A percentile compares a stretch with the other conserved stretches of the same genome.
Evolutionary conservation across 2,888 invertebrate species (phyloP).

Genomic region (Papilio protenor): DNA sequence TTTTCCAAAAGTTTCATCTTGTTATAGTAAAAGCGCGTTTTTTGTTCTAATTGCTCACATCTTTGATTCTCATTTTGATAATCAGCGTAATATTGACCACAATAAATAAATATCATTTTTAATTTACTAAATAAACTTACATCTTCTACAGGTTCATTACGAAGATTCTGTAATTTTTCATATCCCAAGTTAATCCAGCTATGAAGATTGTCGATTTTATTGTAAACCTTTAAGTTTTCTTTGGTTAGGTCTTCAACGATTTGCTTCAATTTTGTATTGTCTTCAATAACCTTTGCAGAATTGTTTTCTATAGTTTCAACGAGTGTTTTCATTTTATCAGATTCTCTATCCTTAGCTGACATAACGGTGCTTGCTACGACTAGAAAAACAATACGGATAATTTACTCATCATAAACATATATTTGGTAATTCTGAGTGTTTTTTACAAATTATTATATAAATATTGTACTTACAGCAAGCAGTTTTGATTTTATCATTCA

Average conservation of each 20-base stretch:
- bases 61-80: slow-evolving; percentile 57
- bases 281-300: slow-evolving; percentile 54
- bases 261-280: slow-evolving; percentile 52
- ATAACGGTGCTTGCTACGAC: slow-evolving; percentile 62
- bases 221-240: slow-evolving; percentile 55
- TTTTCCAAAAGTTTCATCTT: slow-evolving; percentile 62
- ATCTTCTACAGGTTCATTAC: slow-evolving; percentile 50
- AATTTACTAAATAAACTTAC: slow-evolving; percentile 51
- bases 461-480: slow-evolving; percentile 61
- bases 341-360: slow-evolving; percentile 59
- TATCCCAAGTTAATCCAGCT: slow-evolving; percentile 63
- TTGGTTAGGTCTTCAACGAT: slow-evolving; percentile 51
- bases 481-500: slow-evolving; percentile 59
- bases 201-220: slow-evolving; percentile 56
- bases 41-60: slow-evolving; percentile 59
- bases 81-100: slow-evolving; percentile 64
- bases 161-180: slow-evolving; percentile 58
- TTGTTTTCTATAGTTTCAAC: slow-evolving; percentile 55
- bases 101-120: slow-evolving; percentile 61
- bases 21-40: slow-evolving; percentile 61
- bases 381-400: slow-evolving; percentile 50
- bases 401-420: background rate
- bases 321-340: slow-evolving; percentile 52
- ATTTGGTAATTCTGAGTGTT: background rate
- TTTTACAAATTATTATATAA: slow-evolving; percentile 6